Conservation (phyloP, 1,140 invertebrate species). For the Sycophila sp. region DNA sequence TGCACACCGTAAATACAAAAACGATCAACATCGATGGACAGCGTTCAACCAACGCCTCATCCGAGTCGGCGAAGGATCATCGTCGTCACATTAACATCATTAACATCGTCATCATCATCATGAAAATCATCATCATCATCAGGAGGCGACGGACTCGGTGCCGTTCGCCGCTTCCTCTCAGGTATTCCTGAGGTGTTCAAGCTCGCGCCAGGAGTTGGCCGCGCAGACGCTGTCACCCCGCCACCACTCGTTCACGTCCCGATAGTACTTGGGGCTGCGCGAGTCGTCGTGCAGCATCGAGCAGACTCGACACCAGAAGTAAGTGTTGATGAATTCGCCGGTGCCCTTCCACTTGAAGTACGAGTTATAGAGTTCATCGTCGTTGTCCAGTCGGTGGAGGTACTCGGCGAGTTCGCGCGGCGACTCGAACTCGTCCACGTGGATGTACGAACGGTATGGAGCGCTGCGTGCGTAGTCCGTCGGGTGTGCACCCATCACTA, state of each 20-base stretch:
- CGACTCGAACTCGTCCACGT: conserved; percentile 93
- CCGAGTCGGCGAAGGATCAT: not conserved
- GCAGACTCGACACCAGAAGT: conserved; percentile 95
- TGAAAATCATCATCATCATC: conserved; percentile 2
- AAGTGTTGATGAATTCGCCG: conserved; percentile 94
- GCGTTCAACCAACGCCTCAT: not conserved
- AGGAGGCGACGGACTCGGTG: not conserved
- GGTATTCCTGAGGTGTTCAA: conserved; percentile 48
- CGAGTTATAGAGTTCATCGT: conserved; percentile 90
- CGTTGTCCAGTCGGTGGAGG: conserved; percentile 82
- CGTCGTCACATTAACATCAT: not conserved
- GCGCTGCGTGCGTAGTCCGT: conserved; percentile 89
- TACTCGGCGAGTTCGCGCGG: conserved; percentile 87
- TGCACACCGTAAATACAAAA: no score
- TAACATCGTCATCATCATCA: not conserved
- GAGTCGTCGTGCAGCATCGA: conserved; percentile 83
- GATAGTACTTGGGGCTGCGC: conserved; percentile 74
- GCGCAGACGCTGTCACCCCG: conserved; percentile 79
- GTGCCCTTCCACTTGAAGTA: conserved; percentile 93
- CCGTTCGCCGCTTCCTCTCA: conserved; percentile 29
- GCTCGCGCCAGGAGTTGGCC: conserved; percentile 73
- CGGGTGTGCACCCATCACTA: conserved; percentile 94
- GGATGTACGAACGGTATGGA: conserved; percentile 90
- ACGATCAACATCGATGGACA: no score
- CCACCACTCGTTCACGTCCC: conserved; percentile 90